Evolutionary conservation across 2,888 invertebrate genomes (phyloP).

Genomic region (Cremastinae sp.): DNA sequence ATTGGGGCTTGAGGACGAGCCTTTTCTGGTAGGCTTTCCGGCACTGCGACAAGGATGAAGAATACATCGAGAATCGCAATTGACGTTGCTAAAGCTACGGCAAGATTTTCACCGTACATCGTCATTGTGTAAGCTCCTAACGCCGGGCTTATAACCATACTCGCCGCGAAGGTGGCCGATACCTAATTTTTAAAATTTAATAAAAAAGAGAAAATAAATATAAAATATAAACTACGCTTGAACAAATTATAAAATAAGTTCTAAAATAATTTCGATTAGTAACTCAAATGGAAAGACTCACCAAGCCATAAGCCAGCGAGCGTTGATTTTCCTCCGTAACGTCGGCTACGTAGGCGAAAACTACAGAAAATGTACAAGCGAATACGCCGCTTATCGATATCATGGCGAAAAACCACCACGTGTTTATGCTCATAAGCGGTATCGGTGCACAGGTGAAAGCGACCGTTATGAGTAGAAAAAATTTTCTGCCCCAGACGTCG

Average conservation of each 20-base stretch:
- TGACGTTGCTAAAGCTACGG: slow-evolving; percentile 96
- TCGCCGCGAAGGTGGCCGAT: slow-evolving; percentile 99
- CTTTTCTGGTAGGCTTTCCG: slow-evolving; percentile 98
- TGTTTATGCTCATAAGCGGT: slow-evolving; percentile 99
- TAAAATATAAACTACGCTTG: too few species aligned
- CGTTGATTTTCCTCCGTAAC: slow-evolving; percentile 98
- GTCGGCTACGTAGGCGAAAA: slow-evolving; percentile 99
- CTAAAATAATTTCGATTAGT: too few species aligned
- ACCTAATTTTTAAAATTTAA: slow-evolving; percentile 82
- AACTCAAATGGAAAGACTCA: slow-evolving; percentile 77
- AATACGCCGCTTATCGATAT: slow-evolving; percentile 99
- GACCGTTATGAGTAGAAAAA: slow-evolving; percentile 98
- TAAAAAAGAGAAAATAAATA: too few species aligned
- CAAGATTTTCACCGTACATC: slow-evolving; percentile 86
- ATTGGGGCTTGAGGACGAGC: slow-evolving; percentile 88
- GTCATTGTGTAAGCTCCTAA: slow-evolving; percentile 94
- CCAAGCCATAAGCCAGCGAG: slow-evolving; percentile 96
- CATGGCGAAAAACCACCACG: slow-evolving; percentile 99
- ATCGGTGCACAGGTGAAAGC: slow-evolving; percentile 99
- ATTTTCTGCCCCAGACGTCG: slow-evolving; percentile 99
- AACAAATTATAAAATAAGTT: too few species aligned
- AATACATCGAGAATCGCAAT: slow-evolving; percentile 98
- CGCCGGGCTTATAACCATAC: slow-evolving; percentile 98
- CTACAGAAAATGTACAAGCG: slow-evolving; percentile 99
- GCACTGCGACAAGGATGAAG: slow-evolving; percentile 98